Evolutionary conservation across 2,113 vertebrate genomes (phyloP), one percentile per base, ranked within the genome.

Genomic region (Ameiurus melas): DNA sequence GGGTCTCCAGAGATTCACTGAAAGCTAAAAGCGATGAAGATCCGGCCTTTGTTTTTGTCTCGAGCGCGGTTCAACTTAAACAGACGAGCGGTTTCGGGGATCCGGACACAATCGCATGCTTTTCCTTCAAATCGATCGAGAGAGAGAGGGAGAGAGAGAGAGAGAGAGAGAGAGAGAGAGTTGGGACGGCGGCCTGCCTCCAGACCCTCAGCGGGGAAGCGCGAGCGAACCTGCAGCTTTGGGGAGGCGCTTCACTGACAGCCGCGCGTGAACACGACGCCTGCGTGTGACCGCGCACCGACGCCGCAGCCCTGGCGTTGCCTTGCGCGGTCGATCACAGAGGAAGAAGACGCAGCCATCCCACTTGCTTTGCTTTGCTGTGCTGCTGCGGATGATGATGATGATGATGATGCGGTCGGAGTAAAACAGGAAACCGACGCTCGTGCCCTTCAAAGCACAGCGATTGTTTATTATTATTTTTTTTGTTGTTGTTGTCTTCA

Each of bases 1-100:
- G 90, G 91, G 90, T 90, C 92, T 92, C 90, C 92, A 94, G 92
- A 93, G 90, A 85, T 88, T 92, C 93, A 93, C 93, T 84, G 85
- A n/a, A 91, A 60, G 83, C 85, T 88, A 39, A 82, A 60, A 82
- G 47, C 43, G 27, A 51, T 17, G 77, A 30, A 55, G 30, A 83
- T 83, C 57, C 80, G 57, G 19, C 8, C 75, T 85, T 89, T 84
- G 82, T 87, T 87, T 79, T 79, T 33, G 83, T 5, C 47, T 75
- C 66, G 43, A 77, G 58, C 66, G 55, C 80, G 53, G 20, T 84
- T 51, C 22, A 33, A 73, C 47, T 88, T 64, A 33, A 53, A 36
- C 27, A 27, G 0, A 33, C 12, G 47, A 33, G 47, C 68, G 19
- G 68, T 36, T 60, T 9, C 55, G 9, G 66, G 20, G 53, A 27